Percentiles rank a stretch among this genome's conserved stretches.
These are phyloP conservation scores for Crocuta crocuta DNA, from an alignment of 2,113 vertebrate genomes.

Conservation along the genomic window DNA sequence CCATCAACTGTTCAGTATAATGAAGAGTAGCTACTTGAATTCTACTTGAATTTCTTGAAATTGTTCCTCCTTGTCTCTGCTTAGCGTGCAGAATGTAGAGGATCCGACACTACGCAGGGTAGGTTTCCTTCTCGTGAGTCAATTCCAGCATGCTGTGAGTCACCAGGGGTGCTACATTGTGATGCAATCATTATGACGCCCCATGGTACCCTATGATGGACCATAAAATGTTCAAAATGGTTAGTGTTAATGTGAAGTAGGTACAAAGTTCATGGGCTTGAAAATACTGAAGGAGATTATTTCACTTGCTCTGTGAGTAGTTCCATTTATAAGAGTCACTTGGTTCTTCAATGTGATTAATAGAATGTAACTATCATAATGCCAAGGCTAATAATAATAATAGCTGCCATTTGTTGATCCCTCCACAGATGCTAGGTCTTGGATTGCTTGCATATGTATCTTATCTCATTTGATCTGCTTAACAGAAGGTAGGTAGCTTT, in stretches of 20 bases:
- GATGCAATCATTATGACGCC: not conserved
- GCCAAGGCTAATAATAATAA: not conserved
- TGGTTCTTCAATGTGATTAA: not conserved
- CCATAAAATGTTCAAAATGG: slow-evolving; percentile 36
- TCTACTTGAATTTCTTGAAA: not conserved
- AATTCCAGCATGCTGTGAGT: not conserved
- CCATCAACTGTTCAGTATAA: not conserved
- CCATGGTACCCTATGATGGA: not conserved
- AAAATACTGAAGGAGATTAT: not conserved
- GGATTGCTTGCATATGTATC: not conserved
- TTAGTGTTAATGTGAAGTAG: slow-evolving; percentile 7
- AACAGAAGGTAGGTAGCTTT: not conserved
- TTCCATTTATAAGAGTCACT: not conserved
- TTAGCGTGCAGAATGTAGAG: not conserved
- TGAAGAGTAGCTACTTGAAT: not conserved
- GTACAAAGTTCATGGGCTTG: not conserved
- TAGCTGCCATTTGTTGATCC: not conserved
- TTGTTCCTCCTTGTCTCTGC: not conserved
- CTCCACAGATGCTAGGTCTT: not conserved
- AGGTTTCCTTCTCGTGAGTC: not conserved
- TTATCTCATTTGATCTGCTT: not conserved
- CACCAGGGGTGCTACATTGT: not conserved
- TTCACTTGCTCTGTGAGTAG: slow-evolving; percentile 10
- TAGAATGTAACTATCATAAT: not conserved
- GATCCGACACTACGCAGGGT: not conserved